Conservation (phyloP, 2,797 vertebrate genomes). For the Uromys caudimaculatus region DNA sequence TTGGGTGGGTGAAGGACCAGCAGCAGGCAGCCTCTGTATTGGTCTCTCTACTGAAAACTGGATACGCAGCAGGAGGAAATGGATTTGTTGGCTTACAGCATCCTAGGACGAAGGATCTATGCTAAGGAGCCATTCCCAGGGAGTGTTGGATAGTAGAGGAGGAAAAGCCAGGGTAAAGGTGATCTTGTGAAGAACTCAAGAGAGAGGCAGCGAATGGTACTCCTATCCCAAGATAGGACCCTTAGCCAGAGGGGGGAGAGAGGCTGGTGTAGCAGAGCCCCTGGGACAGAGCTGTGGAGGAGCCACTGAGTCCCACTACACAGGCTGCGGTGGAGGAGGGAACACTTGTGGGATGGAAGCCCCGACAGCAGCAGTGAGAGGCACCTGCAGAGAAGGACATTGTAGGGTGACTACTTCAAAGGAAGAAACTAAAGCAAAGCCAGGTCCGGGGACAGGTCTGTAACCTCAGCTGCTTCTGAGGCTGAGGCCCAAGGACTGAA, state of each 20-base stretch:
- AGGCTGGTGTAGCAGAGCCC: background rate
- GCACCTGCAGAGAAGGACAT: background rate
- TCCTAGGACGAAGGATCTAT: background rate
- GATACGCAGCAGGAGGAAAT: background rate
- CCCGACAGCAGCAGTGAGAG: background rate
- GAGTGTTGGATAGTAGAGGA: background rate
- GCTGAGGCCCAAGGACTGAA: background rate
- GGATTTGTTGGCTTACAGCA: background rate
- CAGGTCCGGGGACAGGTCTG: background rate
- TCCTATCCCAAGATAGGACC: background rate
- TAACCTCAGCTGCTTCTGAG: background rate
- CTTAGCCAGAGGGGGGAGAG: background rate
- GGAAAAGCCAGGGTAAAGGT: background rate
- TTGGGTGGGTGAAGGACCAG: background rate
- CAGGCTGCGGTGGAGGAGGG: background rate
- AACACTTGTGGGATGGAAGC: background rate
- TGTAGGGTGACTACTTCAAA: background rate
- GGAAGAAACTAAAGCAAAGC: background rate
- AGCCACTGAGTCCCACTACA: no score
- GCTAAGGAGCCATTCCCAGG: background rate
- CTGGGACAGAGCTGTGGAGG: background rate
- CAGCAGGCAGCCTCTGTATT: background rate
- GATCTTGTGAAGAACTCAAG: background rate
- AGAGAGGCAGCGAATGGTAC: background rate
- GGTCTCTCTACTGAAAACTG: background rate